Percentiles rank a stretch among this genome's conserved stretches.
phyloP scores from a whole-genome alignment of 2,888 invertebrate genomes.

The Trachelus tabidus region DNA sequence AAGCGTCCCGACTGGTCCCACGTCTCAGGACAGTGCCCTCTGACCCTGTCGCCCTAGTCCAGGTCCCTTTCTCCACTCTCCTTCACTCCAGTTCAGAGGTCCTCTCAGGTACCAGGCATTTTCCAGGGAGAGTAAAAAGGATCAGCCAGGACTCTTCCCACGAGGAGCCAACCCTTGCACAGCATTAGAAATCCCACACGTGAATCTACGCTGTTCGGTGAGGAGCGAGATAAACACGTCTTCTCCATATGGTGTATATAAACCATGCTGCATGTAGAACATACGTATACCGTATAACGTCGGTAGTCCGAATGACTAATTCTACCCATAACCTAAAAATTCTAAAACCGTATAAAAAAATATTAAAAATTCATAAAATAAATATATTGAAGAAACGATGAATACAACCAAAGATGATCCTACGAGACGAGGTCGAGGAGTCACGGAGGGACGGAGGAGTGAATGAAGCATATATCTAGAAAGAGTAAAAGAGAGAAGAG shows the following conservation, averaged over 20 bases:
- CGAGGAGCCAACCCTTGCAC: not conserved
- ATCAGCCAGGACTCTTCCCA: not conserved
- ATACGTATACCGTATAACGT: not conserved
- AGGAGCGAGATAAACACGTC: not conserved
- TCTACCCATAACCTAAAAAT: not conserved
- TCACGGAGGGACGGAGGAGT: not conserved
- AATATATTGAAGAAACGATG: not conserved
- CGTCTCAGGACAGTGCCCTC: constrained; percentile 43
- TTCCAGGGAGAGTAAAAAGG: not conserved
- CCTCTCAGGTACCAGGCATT: not conserved
- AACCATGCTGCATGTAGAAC: not conserved
- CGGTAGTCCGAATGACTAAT: not conserved
- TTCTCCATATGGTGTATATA: not conserved
- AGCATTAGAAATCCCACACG: not conserved
- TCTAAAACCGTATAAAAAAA: not conserved
- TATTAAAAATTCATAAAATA: too few relatives aligned
- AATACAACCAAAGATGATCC: not conserved
- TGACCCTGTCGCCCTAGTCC: constrained; percentile 38
- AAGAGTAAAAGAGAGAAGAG: not conserved
- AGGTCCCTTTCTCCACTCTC: constrained; percentile 13
- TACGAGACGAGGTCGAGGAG: not conserved
- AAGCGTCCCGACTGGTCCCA: constrained; percentile 32
- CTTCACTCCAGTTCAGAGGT: constrained; percentile 9
- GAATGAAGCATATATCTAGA: not conserved
- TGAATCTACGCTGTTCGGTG: not conserved